Base-by-base conservation (phyloP, 2,797 vertebrate genomes). In the Dermochelys coriacea region DNA sequence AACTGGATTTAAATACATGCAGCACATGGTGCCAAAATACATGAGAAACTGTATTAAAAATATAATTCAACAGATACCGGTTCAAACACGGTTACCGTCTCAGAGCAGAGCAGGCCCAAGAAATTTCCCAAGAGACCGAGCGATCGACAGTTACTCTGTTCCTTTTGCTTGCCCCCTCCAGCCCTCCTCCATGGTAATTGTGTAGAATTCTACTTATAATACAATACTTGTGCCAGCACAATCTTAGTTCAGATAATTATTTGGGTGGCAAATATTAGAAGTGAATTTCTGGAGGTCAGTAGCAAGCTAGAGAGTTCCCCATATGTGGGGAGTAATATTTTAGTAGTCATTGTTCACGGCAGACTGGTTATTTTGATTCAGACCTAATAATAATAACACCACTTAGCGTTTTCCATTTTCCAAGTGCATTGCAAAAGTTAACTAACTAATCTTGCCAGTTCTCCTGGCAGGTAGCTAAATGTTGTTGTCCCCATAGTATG, bases 281-380 rank as follows among this genome's bases (percentile, higher is more conserved):
- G 41, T 77, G 78, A 88, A 81, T 93, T 94, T 96, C 79, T 83
- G 55, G 88, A n/a, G 50, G 41, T 68, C 82, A 75, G 10, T n/a
- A 90, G 16, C 37, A 91, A 91, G 81, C 49, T 57, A 49, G 74
- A 77, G 29, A 49, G 29, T 49, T 47, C 27, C 7, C 41, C 45
- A 15, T 83, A 45, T 0, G 0, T 6, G 64, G 21, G 12, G 82
- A 49, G 2, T 52, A 50, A 86, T 83, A 84, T 96, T 91, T 77
- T 74, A 55, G 54, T 25, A 90, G 57, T 3, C 80, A 29, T 25
- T 41, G 34, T 89, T 84, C n/a, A 61, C 90, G 18, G 55, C 34
- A 82, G 18, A 34, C 50, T 21, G 5, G 29, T 84, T 94, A 50
- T 23, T 86, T 95, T 90, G 68, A 23, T 80, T 94, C 5, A 4